These are phyloP conservation scores for Zophobas morio DNA, from an alignment of 1,140 invertebrate species.

Conservation along the genomic window DNA sequence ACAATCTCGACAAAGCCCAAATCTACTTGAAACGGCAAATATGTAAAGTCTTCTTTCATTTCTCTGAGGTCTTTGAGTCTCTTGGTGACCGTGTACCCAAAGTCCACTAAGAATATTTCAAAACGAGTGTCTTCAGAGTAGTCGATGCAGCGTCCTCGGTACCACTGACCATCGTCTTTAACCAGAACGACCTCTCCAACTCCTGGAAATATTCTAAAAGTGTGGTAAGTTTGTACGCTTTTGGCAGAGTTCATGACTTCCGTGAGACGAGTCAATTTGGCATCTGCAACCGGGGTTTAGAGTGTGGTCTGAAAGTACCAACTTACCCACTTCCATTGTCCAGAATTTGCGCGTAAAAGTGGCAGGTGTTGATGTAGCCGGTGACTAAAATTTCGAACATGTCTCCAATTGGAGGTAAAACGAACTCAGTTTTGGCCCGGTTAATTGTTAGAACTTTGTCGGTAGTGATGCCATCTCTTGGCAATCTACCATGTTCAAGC, in stretches of 20 bases:
- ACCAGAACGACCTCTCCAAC: constrained; percentile 58
- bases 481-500: constrained; percentile 54
- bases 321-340: not conserved
- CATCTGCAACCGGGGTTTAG: constrained; percentile 48
- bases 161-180: constrained; percentile 23
- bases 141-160: constrained; percentile 2
- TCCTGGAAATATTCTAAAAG: constrained; percentile 54
- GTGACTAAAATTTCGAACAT: constrained; percentile 52
- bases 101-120: constrained; percentile 53
- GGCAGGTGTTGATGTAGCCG: constrained; percentile 50
- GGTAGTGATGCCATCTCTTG: constrained; percentile 60
- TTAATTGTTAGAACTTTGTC: constrained; percentile 52
- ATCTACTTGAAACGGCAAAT: constrained; percentile 54
- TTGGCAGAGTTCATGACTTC: constrained; percentile 53
- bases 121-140: not conserved
- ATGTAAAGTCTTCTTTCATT: constrained; percentile 52
- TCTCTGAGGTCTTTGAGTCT: constrained; percentile 45
- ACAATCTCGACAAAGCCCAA: not conserved
- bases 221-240: constrained; percentile 50
- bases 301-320: not conserved
- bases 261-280: constrained; percentile 45
- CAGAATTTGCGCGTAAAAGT: constrained; percentile 56
- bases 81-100: constrained; percentile 45
- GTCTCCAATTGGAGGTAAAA: constrained; percentile 48
- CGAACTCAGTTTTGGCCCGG: constrained; percentile 38